Conservation (phyloP, 2,113 vertebrate species). For the Barbus barbus region DNA sequence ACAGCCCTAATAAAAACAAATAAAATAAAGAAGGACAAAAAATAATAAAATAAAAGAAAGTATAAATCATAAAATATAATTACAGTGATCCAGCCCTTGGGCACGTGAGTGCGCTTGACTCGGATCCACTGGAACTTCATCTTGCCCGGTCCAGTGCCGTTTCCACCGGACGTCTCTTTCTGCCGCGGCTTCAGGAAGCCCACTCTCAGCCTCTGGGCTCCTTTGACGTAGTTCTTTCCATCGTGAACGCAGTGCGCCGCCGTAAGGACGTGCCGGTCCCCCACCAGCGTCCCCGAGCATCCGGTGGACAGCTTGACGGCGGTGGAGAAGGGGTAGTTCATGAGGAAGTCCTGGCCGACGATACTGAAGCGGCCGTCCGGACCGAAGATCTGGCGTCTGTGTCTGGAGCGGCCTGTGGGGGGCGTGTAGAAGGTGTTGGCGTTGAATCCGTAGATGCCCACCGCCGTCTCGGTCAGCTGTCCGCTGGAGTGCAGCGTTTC, state of each 20-base stretch:
- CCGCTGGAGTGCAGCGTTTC: slow-evolving; percentile 90
- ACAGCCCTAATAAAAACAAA: too few species aligned
- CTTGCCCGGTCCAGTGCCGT: slow-evolving; percentile 76
- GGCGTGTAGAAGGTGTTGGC: slow-evolving; percentile 13
- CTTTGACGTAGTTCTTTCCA: slow-evolving; percentile 95
- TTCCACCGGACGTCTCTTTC: slow-evolving; percentile 70
- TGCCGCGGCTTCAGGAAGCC: slow-evolving; percentile 88
- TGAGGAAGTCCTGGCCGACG: slow-evolving; percentile 87
- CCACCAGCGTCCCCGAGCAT: slow-evolving; percentile 91
- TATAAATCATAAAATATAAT: too few species aligned
- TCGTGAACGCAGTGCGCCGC: slow-evolving; percentile 96
- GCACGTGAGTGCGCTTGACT: slow-evolving; percentile 93
- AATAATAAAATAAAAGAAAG: too few species aligned
- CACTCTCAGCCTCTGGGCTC: slow-evolving; percentile 90
- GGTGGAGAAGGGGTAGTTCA: slow-evolving; percentile 92
- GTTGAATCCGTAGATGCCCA: slow-evolving; percentile 86
- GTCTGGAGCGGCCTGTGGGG: slow-evolving; percentile 69
- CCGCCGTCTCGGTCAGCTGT: slow-evolving; percentile 84
- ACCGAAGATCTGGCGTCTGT: slow-evolving; percentile 92
- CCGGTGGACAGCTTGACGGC: slow-evolving; percentile 95
- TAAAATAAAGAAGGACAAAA: too few species aligned
- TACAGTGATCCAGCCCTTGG: slow-evolving; percentile 89
- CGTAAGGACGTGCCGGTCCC: slow-evolving; percentile 91
- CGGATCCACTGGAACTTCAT: slow-evolving; percentile 99
- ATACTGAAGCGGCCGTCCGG: slow-evolving; percentile 94